Evolutionary conservation across 2,797 vertebrate genomes (phyloP).

Genomic region (Myoxocephalus aenaeus): DNA sequence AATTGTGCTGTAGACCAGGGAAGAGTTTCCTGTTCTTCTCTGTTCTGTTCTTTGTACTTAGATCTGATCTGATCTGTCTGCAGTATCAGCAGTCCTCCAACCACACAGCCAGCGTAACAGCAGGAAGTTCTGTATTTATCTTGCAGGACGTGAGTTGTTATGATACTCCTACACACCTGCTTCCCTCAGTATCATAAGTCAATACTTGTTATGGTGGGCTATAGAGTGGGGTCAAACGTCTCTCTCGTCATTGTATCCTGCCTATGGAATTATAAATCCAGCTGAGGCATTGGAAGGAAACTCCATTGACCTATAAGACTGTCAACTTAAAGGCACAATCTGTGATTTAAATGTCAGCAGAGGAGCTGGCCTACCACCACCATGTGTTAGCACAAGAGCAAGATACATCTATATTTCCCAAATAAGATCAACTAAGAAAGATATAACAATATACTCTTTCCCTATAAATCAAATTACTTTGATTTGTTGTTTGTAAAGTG

Average conservation of each 20-base stretch:
- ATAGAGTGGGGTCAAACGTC: slow-evolving; percentile 36
- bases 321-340: slow-evolving; percentile 32
- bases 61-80: background rate
- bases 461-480: background rate
- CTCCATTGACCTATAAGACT: slow-evolving; percentile 67
- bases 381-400: background rate
- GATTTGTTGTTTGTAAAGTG: background rate
- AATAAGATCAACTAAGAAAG: background rate
- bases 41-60: background rate
- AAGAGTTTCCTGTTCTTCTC: background rate
- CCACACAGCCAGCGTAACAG: background rate
- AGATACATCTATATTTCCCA: background rate
- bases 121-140: slow-evolving; percentile 41
- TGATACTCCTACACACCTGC: slow-evolving; percentile 41
- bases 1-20: background rate
- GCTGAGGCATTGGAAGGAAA: slow-evolving; percentile 57
- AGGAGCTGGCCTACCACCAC: background rate
- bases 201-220: slow-evolving; percentile 7
- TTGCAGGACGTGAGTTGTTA: slow-evolving; percentile 42
- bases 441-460: too few species aligned
- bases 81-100: slow-evolving; percentile 11
- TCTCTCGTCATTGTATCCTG: slow-evolving; percentile 30
- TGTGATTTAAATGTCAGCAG: background rate
- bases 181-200: slow-evolving; percentile 21
- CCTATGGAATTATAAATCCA: slow-evolving; percentile 55